Base-by-base conservation (phyloP, 2,113 vertebrate genomes). In the Carassius carassius region DNA sequence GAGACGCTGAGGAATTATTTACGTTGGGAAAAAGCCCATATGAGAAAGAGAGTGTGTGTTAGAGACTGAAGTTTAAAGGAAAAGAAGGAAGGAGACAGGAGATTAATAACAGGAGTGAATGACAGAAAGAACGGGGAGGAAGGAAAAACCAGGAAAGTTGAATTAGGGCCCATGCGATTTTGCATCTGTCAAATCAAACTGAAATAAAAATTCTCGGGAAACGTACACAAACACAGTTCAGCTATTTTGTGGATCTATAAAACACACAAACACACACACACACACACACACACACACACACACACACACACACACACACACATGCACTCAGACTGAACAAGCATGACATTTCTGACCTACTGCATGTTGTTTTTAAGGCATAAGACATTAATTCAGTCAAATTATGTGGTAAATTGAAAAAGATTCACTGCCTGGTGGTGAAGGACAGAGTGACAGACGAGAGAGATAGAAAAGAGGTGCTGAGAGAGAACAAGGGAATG, bases 1-100 rank as follows among this genome's bases (percentile, higher is more conserved):
- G 70, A 85, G 63, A 74, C 19, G 21, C 70, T 51, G 67, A 16
- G 75, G 70, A 69, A 62, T 67, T 81, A 78, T 89, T 87, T 87
- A 70, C 25, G 44, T 89, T 81, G 69, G 81, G 84, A 78, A 35
- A 56, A 81, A 76, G 75, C 49, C 83, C 75, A 47, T 54, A 69
- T 83, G 47, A 49, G 47, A 49, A 12, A 47, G 81, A 60, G 54
- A 58, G 81, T 35, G 79, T 62, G 63, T 54, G 37, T 81, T 32
- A 19, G 54, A n/a, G 54, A 63, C 25, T 84, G 81, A 73, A 63
- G 67, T 85, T 80, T 78, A 81, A 78, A 84, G 37, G 80, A 21
- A 37, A 63, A 81, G 37, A 51, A 54, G 23, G 32, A 69, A 47
- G 69, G 51, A 85, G 67, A 80, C 56, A 67, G 65, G 37, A 82